Percentiles rank a stretch among this genome's conserved stretches.
These are phyloP conservation scores for Harpegnathos saltator DNA, from an alignment of 1,140 invertebrate genomes.

Conservation along the genomic window DNA sequence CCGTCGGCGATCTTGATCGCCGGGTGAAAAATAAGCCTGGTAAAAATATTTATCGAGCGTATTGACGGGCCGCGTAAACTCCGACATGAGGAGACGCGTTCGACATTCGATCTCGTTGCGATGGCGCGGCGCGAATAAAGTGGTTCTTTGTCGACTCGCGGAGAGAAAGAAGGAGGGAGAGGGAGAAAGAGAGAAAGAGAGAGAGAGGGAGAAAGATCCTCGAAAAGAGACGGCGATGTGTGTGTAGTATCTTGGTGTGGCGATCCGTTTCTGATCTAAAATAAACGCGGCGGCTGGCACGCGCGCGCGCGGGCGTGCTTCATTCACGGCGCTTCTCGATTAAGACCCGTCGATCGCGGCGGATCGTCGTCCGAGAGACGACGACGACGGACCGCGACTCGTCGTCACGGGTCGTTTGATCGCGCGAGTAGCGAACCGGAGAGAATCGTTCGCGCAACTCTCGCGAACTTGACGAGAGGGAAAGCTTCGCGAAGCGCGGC, in stretches of 20 bases:
- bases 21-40: background rate
- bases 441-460: slow-evolving; percentile 21
- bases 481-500: too few relatives aligned
- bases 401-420: slow-evolving; percentile 6
- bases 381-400: background rate
- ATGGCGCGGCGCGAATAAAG: slow-evolving; percentile 16
- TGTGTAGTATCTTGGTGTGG: background rate
- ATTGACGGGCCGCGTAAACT: background rate
- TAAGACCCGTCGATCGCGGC: background rate
- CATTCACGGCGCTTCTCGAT: slow-evolving; percentile 35
- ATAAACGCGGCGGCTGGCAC: slow-evolving; percentile 68
- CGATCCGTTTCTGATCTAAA: slow-evolving; percentile 63
- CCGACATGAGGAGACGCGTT: background rate
- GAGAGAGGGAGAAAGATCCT: slow-evolving; percentile 47
- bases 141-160: slow-evolving; percentile 56
- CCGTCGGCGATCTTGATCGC: too few relatives aligned
- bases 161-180: too few relatives aligned
- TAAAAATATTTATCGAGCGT: too few relatives aligned
- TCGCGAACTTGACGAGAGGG: slow-evolving; percentile 68
- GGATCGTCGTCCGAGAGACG: background rate
- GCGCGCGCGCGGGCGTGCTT: slow-evolving; percentile 1
- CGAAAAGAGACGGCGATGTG: slow-evolving; percentile 35
- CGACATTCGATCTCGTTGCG: slow-evolving; percentile 59
- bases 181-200: too few relatives aligned
- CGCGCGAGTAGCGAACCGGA: background rate